Evolutionary conservation across 2,888 invertebrate species (phyloP), one percentile per base, ranked within the genome.

Genomic region (Sisyra terminalis): DNA sequence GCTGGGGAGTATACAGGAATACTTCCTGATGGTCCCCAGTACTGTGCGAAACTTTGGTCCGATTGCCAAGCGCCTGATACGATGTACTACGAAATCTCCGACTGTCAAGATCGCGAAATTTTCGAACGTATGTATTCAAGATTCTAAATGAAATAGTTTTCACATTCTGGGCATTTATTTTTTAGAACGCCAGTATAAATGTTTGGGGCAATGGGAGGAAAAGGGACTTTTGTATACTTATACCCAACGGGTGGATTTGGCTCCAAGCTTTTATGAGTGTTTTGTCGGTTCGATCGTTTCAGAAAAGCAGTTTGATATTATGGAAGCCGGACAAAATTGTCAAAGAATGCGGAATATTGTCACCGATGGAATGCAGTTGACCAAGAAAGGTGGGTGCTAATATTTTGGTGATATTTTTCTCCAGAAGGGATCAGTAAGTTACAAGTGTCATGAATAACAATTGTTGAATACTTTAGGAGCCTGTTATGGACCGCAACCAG

Each of bases 161-260:
- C 3, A 24, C 3, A 24, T 24, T 5, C 24, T 24, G 5, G 24
- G 24, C 24, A n/a, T n/a, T 40, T 15, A 46, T 17, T 29, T 55
- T 54, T 4, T 51, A 71, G 76, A 76, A 55, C 64, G 77, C 11
- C 71, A 74, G 47, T 78, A 78, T 51, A 62, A 69, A 45, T 78
- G 78, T 50, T 57, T 78, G 34, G 78, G 77, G 2, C 75, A 77
- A 50, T 78, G 77, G 76, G 64, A 67, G 46, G 76, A 77, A 52
- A 65, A 67, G 29, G 69, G 70, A 13, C 59, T 72, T 1, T 65
- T 74, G 45, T 77, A 75, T 51, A 73, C 76, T 1, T 76, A 74
- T 54, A 76, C 78, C 1, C 70, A 73, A 61, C 62, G 77, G 48
- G 65, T 69, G 45, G 77, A 77, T 51, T 63, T 70, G 38, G 65